phyloP scores from a whole-genome alignment of 1,140 invertebrate genomes.

The Paraescarpia echinospica region DNA sequence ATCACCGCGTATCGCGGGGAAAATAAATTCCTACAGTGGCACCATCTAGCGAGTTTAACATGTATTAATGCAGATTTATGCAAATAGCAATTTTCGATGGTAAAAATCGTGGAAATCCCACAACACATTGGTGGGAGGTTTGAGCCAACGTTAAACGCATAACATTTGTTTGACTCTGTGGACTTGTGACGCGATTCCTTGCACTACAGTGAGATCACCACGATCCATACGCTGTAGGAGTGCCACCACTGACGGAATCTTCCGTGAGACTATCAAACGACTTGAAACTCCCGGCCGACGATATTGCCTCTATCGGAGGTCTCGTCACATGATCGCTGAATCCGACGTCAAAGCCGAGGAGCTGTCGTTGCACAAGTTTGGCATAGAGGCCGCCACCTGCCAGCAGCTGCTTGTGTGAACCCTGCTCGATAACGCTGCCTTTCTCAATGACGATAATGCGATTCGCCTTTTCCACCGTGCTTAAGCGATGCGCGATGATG shows the following conservation, averaged over 20 bases:
- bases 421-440: slow-evolving; percentile 33
- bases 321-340: slow-evolving; percentile 8
- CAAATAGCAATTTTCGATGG: too few species aligned
- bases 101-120: too few species aligned
- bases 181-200: too few species aligned
- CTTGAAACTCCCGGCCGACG: neutral
- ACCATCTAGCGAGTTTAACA: too few species aligned
- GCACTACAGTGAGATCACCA: neutral
- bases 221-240: neutral
- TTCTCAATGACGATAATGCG: slow-evolving; percentile 36
- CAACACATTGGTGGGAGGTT: too few species aligned
- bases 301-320: neutral
- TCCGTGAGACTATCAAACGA: neutral
- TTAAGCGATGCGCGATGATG: slow-evolving; percentile 76
- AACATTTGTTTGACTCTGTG: too few species aligned
- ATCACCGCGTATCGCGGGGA: too few species aligned
- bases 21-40: too few species aligned
- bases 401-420: slow-evolving; percentile 58
- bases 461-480: slow-evolving; percentile 65
- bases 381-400: neutral
- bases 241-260: neutral
- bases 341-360: slow-evolving; percentile 6
- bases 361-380: slow-evolving; percentile 18
- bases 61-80: too few species aligned
- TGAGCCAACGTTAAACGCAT: too few species aligned